Evolutionary conservation across 2,888 invertebrate genomes (phyloP), one percentile per base, ranked within the genome.

Genomic region (Phorcus lineatus): DNA sequence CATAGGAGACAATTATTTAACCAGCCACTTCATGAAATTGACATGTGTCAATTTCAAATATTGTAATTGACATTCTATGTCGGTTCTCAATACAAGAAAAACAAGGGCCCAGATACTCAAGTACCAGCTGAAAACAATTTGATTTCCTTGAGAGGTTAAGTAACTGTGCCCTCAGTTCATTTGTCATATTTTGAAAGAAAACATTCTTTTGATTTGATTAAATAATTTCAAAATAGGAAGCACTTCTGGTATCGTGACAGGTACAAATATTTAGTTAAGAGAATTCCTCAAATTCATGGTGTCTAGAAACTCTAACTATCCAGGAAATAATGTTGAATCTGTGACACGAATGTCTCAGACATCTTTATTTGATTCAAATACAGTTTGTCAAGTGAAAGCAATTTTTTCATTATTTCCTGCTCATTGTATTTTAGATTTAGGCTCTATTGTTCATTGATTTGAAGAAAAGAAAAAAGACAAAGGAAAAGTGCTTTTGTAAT

Each of bases 11-110:
- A 62, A 28, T 28, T 28, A 62, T 62, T 62, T 24, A n/a, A 11
- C 28, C 28, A 28, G 16, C 24, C 62, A 62, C 28, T 13, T 62
- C 62, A 62, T 28, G 13, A 24, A 24, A 62, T 62, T 62, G 62
- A 62, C 62, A 62, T 13, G 62, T 62, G 62, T 62, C 62, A 62
- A 28, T 62, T 24, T 16, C 28, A 28, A 62, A 62, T 17, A 28
- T 62, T 4, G 62, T 62, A 62, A 62, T 62, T 62, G 62, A 62
- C 62, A 62, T 62, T 62, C 13, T 62, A 62, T 62, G 62, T 62
- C 28, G 11, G 28, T 28, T 62, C 62, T 62, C 62, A 62, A 62
- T 17, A 13, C n/a, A n/a, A 62, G 24, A 62, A 28, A 13, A 7
- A 62, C 62, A 62, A 22, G 62, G n/a, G 28, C 24, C 28, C 62